Conservation (phyloP, 2,113 vertebrate genomes). For the Atractosteus spatula region DNA sequence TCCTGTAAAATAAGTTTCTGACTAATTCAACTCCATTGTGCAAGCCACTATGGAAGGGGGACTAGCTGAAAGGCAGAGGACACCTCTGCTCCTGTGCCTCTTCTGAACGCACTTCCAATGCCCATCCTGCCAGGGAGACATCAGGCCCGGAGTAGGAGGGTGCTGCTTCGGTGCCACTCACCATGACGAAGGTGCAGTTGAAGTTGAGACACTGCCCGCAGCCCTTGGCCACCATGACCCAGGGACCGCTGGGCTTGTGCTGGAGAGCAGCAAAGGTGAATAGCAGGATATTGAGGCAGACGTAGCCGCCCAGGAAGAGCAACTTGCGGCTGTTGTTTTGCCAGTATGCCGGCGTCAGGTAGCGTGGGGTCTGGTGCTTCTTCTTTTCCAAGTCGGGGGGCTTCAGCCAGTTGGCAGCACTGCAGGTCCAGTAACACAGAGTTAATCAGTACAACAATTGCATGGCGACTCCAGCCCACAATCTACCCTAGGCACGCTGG, state of each 20-base stretch:
- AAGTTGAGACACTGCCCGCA: constrained; percentile 86
- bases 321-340: constrained; percentile 73
- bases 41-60: no score
- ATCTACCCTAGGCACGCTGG: no score
- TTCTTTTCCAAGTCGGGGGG: constrained; percentile 49
- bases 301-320: constrained; percentile 66
- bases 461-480: no score
- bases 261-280: constrained; percentile 57
- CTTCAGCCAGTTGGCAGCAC: constrained; percentile 81
- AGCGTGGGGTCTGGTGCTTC: constrained; percentile 49
- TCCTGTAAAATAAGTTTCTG: no score
- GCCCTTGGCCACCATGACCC: constrained; percentile 73
- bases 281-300: constrained; percentile 62
- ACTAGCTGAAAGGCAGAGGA: no score
- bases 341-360: constrained; percentile 69
- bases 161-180: constrained; percentile 38
- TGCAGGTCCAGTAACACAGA: constrained; percentile 28
- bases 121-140: no score
- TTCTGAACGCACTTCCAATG: no score
- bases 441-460: no score
- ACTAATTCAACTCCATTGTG: no score
- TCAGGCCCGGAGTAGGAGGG: no score
- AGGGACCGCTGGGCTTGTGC: constrained; percentile 42
- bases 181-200: constrained; percentile 81
- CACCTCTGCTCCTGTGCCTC: no score